Conservation (phyloP, 1,140 invertebrate genomes). For the Heliconius nattereri region DNA sequence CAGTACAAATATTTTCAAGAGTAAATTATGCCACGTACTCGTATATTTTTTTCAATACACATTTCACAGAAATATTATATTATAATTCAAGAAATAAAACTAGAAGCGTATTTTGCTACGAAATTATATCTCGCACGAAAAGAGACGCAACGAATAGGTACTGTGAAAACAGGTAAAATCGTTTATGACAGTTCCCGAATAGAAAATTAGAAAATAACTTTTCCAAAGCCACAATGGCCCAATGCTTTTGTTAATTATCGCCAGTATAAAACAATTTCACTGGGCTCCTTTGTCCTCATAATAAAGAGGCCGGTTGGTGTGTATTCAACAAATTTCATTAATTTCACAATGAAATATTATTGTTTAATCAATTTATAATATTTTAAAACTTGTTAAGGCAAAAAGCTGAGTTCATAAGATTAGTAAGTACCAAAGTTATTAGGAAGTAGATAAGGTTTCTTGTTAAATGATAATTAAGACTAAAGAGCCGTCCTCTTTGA, state of each 20-base stretch:
- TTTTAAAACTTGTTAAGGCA: no score
- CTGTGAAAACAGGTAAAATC: slow-evolving; percentile 3
- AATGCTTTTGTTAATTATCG: slow-evolving; percentile 37
- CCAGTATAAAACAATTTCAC: slow-evolving; percentile 26
- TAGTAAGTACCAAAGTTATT: neutral
- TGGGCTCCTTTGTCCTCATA: slow-evolving; percentile 26
- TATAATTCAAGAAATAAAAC: neutral
- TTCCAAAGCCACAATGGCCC: slow-evolving; percentile 26
- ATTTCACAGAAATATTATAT: neutral
- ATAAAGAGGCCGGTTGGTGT: slow-evolving; percentile 23
- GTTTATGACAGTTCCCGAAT: neutral
- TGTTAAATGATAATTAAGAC: neutral
- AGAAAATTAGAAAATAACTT: slow-evolving; percentile 22
- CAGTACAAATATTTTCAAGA: no score
- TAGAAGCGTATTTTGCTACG: neutral
- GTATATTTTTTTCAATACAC: no score
- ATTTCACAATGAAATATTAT: slow-evolving; percentile 1
- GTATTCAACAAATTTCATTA: slow-evolving; percentile 32
- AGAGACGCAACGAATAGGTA: neutral
- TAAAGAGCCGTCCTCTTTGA: neutral
- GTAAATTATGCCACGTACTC: no score
- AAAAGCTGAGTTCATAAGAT: neutral
- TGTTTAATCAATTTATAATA: neutral
- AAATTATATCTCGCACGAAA: neutral
- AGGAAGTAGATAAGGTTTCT: neutral